These are phyloP conservation scores for Matsumurasca onukii DNA, from an alignment of 1,140 invertebrate species.

Conservation along the genomic window DNA sequence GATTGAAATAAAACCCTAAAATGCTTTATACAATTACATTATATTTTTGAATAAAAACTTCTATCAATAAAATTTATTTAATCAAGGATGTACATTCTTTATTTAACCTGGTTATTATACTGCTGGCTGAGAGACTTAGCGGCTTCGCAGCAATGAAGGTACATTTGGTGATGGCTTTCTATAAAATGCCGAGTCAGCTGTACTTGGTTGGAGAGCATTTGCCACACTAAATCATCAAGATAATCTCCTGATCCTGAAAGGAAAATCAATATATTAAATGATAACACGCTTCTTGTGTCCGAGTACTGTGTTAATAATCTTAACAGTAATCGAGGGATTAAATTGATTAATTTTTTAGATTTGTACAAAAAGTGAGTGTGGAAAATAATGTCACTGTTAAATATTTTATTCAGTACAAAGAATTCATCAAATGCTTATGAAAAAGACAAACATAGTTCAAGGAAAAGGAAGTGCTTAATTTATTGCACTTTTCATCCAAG, in stretches of 20 bases:
- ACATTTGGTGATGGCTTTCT: slow-evolving; percentile 28
- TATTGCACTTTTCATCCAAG: too few species aligned
- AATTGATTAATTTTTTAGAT: not conserved
- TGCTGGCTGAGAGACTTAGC: slow-evolving; percentile 11
- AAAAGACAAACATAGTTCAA: too few species aligned
- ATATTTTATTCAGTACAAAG: not conserved
- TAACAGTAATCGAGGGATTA: not conserved
- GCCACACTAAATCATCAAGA: slow-evolving; percentile 1
- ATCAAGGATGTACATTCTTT: too few species aligned
- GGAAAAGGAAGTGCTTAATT: too few species aligned
- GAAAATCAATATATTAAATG: not conserved
- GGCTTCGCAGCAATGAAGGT: slow-evolving; percentile 5
- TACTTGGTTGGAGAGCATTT: slow-evolving; percentile 21
- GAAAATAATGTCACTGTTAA: not conserved
- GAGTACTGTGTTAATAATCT: not conserved
- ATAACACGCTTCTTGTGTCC: not conserved
- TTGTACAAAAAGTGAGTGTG: not conserved
- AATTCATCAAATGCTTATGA: too few species aligned
- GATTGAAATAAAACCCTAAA: too few species aligned
- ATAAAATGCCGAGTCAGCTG: slow-evolving; percentile 20
- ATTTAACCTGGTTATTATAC: too few species aligned
- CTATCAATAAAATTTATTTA: too few species aligned
- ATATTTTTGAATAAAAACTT: too few species aligned
- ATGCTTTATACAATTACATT: too few species aligned
- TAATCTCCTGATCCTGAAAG: not conserved